Percentiles rank a stretch among this genome's conserved stretches.
phyloP scores from a whole-genome alignment of 1,140 invertebrate species.

The Ips nitidus region DNA sequence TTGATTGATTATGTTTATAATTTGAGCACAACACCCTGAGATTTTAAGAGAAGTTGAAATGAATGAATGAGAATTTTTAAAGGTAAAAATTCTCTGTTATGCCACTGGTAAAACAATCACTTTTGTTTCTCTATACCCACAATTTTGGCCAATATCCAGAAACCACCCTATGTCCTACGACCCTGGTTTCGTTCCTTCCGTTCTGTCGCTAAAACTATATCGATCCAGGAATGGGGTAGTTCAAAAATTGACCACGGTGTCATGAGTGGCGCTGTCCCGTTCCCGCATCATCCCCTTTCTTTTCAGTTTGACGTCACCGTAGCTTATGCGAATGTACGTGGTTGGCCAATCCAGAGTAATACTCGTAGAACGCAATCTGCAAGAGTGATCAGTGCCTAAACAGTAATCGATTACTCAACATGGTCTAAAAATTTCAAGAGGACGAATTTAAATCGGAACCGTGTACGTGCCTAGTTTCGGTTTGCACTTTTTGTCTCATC shows the following conservation, averaged over 20 bases:
- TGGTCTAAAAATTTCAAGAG: conserved; percentile 1
- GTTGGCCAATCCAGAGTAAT: background rate
- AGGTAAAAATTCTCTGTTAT: too few relatives aligned
- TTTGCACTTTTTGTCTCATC: background rate
- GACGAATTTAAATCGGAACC: background rate
- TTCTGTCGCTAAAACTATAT: background rate
- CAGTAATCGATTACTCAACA: conserved; percentile 6
- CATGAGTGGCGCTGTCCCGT: background rate
- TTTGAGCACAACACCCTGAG: too few relatives aligned
- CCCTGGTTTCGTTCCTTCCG: background rate
- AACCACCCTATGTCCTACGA: background rate
- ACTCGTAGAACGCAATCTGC: conserved; percentile 9
- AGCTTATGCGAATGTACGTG: conserved; percentile 10
- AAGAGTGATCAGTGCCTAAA: conserved; percentile 10
- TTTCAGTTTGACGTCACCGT: conserved; percentile 31
- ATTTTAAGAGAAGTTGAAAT: too few relatives aligned
- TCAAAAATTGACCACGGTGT: background rate
- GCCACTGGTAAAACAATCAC: too few relatives aligned
- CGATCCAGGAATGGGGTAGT: background rate
- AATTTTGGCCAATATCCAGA: too few relatives aligned
- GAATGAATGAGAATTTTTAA: too few relatives aligned
- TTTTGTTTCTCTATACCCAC: too few relatives aligned
- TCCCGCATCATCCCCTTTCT: conserved; percentile 15
- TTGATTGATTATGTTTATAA: too few relatives aligned
- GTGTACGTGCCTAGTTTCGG: conserved; percentile 7